Evolutionary conservation across 2,113 vertebrate species (phyloP).

Genomic region (Ciconia stormi): DNA sequence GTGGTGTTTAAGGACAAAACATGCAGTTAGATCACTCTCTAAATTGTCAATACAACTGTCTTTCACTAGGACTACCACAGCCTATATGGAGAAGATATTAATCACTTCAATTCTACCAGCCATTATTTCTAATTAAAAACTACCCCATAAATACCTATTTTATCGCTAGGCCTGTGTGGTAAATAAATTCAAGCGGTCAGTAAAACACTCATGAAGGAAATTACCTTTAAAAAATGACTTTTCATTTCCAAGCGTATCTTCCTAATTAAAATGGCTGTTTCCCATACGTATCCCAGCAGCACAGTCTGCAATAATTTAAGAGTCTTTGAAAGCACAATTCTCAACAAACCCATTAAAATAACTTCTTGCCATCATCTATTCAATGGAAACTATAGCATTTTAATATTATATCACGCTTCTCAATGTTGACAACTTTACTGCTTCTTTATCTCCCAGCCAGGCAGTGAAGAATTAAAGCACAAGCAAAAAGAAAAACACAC

Average conservation of each 20-base stretch:
- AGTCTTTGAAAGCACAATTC: constrained; percentile 51
- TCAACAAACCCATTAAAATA: constrained; percentile 41
- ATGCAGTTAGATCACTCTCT: constrained; percentile 67
- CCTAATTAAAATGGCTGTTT: constrained; percentile 75
- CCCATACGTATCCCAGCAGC: constrained; percentile 46
- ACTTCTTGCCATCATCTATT: constrained; percentile 36
- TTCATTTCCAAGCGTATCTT: constrained; percentile 70
- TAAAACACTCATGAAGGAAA: constrained; percentile 72
- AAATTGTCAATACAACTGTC: constrained; percentile 64
- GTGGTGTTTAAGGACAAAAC: constrained; percentile 67
- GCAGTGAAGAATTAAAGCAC: not conserved
- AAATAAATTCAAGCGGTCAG: constrained; percentile 83
- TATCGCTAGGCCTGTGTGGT: constrained; percentile 75
- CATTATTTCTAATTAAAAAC: constrained; percentile 95
- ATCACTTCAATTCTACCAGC: constrained; percentile 81
- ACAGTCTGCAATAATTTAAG: constrained; percentile 47
- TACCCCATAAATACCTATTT: constrained; percentile 83
- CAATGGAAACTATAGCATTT: constrained; percentile 24
- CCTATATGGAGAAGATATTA: constrained; percentile 83
- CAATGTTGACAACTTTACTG: constrained; percentile 5
- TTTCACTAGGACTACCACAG: constrained; percentile 61
- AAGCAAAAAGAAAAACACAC: not conserved
- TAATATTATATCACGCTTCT: constrained; percentile 2
- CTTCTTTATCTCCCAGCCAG: not conserved
- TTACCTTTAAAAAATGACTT: constrained; percentile 71